Evolutionary conservation across 2,888 invertebrate genomes (phyloP), one percentile per base, ranked within the genome.

Genomic region (Pseudoips prasinana): DNA sequence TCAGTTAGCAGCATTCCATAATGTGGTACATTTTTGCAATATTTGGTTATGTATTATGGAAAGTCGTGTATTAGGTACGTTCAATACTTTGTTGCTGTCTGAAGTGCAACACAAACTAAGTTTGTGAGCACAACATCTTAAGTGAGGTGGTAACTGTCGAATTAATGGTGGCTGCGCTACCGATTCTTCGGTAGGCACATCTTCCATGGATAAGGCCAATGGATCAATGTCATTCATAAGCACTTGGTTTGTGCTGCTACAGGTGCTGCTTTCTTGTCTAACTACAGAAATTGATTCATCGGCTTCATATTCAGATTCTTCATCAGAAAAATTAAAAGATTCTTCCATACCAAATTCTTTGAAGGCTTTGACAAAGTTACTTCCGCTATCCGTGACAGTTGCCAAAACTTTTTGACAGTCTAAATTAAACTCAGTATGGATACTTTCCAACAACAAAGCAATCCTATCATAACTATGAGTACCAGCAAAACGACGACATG

Each of bases 31-130:
- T 37, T 37, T 37, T 11, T 24, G 27, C 5, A 54, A 37, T 22
- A 37, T 35, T 44, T 31, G 32, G 5, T 36, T 20, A 40, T 54
- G 47, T 8, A 46, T 53, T 24, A 31, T 25, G 25, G 35, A 25
- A 28, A 52, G 14, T 11, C 22, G 7, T 17, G 39, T 39, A 9
- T 38, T 25, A 4, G 37, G 19, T 31, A 41, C 35, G 7, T 25
- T 31, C 22, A 53, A 32, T 10, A 53, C 27, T 39, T 44, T 40
- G 23, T 39, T 41, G 17, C 40, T 46, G 25, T 53, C 49, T 8
- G 43, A 39, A 33, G 46, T 52, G 7, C 38, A 39, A 47, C 41
- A 42, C 27, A 53, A 22, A 36, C 29, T 53, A 8, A 47, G 37
- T 9, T 31, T 53, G 26, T 47, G 39, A n/a, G 46, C 36, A 38